These are phyloP conservation scores for Meta bourneti DNA, from an alignment of 2,888 invertebrate species.

Conservation along the genomic window DNA sequence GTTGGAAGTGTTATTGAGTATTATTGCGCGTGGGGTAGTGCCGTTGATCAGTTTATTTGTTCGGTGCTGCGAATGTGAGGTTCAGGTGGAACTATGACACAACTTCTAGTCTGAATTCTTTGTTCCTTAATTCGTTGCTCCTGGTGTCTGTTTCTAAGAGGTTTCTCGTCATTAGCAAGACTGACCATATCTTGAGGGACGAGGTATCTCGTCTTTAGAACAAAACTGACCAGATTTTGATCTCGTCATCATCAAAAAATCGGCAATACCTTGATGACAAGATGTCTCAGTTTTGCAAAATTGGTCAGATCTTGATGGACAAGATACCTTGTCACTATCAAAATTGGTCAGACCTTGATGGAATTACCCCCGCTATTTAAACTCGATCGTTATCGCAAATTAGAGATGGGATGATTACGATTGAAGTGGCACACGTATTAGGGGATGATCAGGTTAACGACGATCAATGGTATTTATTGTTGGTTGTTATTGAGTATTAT, in stretches of 20 bases:
- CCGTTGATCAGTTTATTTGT: not conserved
- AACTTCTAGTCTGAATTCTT: too few species aligned
- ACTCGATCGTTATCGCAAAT: constrained; percentile 19
- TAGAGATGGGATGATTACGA: not conserved
- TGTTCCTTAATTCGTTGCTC: too few species aligned
- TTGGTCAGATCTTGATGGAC: too few species aligned
- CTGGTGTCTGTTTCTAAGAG: too few species aligned
- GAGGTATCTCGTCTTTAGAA: too few species aligned
- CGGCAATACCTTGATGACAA: too few species aligned
- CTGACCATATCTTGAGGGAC: too few species aligned
- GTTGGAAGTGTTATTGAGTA: not conserved
- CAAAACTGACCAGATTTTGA: too few species aligned
- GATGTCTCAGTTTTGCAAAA: too few species aligned
- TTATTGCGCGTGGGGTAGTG: not conserved
- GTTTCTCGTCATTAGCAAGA: too few species aligned
- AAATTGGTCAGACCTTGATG: not conserved
- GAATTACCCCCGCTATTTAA: not conserved
- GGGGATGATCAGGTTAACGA: constrained; percentile 18
- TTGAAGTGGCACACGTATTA: not conserved
- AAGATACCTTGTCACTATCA: too few species aligned
- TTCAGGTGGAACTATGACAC: not conserved
- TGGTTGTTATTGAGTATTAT: not conserved
- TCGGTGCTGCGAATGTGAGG: not conserved
- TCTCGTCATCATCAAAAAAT: too few species aligned
- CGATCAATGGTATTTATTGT: not conserved